These are phyloP conservation scores for Bombyx mandarina DNA, from an alignment of 1,140 invertebrate genomes.

Conservation along the genomic window DNA sequence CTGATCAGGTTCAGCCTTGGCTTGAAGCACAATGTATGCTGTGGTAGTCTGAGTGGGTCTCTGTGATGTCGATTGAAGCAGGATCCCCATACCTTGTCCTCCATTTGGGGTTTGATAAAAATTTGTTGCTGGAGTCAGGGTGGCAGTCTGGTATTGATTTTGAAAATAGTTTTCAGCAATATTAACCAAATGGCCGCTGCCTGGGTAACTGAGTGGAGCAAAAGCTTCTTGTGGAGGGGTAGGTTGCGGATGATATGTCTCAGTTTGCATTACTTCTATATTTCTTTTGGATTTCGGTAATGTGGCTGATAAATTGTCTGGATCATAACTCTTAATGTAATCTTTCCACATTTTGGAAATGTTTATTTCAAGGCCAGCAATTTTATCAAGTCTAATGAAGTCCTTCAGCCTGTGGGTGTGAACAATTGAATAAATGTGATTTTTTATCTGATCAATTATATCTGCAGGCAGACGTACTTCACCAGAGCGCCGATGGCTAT, in stretches of 20 bases:
- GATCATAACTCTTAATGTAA: slow-evolving; percentile 71
- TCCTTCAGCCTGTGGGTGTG: slow-evolving; percentile 68
- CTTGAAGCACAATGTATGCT: slow-evolving; percentile 56
- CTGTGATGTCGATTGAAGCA: slow-evolving; percentile 45
- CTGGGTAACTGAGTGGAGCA: slow-evolving; percentile 53
- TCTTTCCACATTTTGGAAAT: slow-evolving; percentile 74
- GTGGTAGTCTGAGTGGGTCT: slow-evolving; percentile 44
- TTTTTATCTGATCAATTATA: slow-evolving; percentile 72
- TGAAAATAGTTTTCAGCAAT: slow-evolving; percentile 68
- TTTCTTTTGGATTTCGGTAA: slow-evolving; percentile 61
- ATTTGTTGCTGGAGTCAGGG: slow-evolving; percentile 40
- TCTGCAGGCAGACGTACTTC: slow-evolving; percentile 66
- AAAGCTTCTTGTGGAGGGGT: slow-evolving; percentile 39
- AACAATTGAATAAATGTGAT: slow-evolving; percentile 71
- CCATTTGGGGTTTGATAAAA: slow-evolving; percentile 59
- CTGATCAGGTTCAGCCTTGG: slow-evolving; percentile 51
- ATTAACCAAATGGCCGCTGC: slow-evolving; percentile 64
- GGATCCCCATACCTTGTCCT: slow-evolving; percentile 50
- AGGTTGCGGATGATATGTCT: slow-evolving; percentile 22
- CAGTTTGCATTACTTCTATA: slow-evolving; percentile 32
- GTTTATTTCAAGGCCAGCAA: slow-evolving; percentile 71
- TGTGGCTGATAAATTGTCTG: slow-evolving; percentile 60
- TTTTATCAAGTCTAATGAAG: slow-evolving; percentile 69
- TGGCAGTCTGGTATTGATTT: slow-evolving; percentile 53
- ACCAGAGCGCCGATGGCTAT: slow-evolving; percentile 65